Evolutionary conservation across 2,888 invertebrate species (phyloP).

Genomic region (Apamea epomidion): DNA sequence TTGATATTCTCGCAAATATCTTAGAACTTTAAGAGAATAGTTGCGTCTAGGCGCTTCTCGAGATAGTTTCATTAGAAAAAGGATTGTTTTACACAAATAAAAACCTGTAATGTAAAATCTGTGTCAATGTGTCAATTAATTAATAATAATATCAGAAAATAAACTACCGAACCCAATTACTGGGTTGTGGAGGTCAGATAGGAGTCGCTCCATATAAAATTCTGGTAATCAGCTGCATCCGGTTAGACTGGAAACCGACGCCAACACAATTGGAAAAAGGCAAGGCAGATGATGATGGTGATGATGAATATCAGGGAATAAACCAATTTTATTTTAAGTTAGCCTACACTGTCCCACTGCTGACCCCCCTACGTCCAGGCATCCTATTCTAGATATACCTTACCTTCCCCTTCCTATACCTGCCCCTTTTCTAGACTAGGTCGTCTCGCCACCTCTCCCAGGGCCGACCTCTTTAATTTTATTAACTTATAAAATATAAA

Average conservation of each 20-base stretch:
- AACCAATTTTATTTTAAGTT: not conserved
- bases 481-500: not conserved
- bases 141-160: not conserved
- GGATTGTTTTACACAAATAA: not conserved
- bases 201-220: no score
- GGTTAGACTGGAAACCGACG: no score
- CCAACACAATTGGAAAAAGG: no score
- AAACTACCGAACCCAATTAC: not conserved
- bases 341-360: no score
- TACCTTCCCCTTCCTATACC: no score
- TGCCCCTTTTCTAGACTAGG: not conserved
- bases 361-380: not conserved
- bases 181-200: no score
- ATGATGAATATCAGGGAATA: not conserved
- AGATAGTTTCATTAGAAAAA: not conserved
- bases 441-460: not conserved
- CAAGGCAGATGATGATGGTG: no score
- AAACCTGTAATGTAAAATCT: not conserved
- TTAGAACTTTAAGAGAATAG: not conserved
- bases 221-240: no score
- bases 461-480: not conserved
- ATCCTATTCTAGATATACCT: not conserved
- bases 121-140: not conserved
- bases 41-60: not conserved
- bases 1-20: not conserved